Conservation (phyloP, 2,888 invertebrate species). For the Philereme vetulata region DNA sequence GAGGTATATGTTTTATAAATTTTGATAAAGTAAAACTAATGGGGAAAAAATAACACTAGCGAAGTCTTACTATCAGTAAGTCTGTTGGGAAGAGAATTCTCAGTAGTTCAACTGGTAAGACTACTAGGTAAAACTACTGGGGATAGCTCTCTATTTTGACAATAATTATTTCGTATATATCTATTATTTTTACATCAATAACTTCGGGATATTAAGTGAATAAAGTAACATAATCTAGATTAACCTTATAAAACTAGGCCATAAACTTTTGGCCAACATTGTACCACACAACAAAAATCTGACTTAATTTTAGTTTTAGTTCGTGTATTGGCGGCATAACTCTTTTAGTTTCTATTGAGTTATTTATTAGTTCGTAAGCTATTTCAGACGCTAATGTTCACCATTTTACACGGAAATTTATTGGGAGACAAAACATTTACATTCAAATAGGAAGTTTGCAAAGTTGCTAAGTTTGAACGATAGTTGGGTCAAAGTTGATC, state of each 20-base stretch:
- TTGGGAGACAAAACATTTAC: slow-evolving; percentile 29
- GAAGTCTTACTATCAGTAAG: too few species aligned
- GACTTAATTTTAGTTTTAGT: slow-evolving; percentile 38
- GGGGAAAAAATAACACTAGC: too few species aligned
- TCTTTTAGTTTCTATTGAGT: slow-evolving; percentile 63
- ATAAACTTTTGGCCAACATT: slow-evolving; percentile 22
- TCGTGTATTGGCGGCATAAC: slow-evolving; percentile 64
- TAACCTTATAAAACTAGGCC: neutral
- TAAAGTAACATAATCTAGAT: too few species aligned
- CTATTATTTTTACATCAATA: too few species aligned
- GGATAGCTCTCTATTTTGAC: too few species aligned
- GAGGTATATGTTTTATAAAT: too few species aligned
- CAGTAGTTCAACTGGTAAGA: too few species aligned
- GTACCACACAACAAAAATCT: slow-evolving; percentile 42
- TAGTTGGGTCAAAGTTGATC: slow-evolving; percentile 29
- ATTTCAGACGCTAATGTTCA: slow-evolving; percentile 59
- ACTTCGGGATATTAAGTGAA: too few species aligned
- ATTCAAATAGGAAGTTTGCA: slow-evolving; percentile 21
- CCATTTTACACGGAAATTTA: slow-evolving; percentile 38
- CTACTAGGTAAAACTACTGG: too few species aligned
- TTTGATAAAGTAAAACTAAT: too few species aligned
- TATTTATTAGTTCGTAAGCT: slow-evolving; percentile 72
- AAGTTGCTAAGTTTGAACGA: slow-evolving; percentile 15
- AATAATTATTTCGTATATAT: too few species aligned
- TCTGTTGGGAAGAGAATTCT: too few species aligned